A percentile compares a stretch with the other conserved stretches of the same genome.
These are phyloP conservation scores for Psammodynastes pulverulentus DNA, from an alignment of 2,113 vertebrate species.

Conservation along the genomic window DNA sequence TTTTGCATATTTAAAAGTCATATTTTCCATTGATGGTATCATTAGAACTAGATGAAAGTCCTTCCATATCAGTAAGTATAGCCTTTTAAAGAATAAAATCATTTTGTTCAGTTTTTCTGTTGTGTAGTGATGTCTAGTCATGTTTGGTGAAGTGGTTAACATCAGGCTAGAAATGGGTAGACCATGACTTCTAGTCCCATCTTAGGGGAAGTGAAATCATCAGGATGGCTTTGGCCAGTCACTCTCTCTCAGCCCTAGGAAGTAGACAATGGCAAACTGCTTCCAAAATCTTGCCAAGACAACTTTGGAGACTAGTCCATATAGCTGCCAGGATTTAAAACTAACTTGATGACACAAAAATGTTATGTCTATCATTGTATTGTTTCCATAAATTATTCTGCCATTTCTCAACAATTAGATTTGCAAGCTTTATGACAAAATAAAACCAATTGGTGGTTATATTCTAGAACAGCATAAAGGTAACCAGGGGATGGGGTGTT, in stretches of 20 bases:
- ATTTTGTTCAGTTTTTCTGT: background rate
- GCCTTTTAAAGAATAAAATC: background rate
- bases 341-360: background rate
- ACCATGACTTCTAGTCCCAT: background rate
- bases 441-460: background rate
- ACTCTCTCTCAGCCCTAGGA: background rate
- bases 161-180: background rate
- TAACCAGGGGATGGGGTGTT: background rate
- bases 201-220: background rate
- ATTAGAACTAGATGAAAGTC: background rate
- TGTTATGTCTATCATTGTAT: background rate
- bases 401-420: background rate
- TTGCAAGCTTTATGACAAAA: background rate
- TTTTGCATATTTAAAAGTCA: background rate
- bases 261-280: background rate
- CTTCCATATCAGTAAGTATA: background rate
- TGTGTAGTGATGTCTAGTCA: background rate
- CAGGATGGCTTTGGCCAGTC: background rate
- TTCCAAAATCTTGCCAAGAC: background rate
- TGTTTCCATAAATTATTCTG: background rate
- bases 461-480: background rate
- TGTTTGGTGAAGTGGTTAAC: background rate
- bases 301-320: background rate
- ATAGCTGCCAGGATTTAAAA: background rate
- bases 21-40: background rate